These are phyloP conservation scores for Eonycteris spelaea DNA, from an alignment of 2,113 vertebrate species.

Conservation along the genomic window DNA sequence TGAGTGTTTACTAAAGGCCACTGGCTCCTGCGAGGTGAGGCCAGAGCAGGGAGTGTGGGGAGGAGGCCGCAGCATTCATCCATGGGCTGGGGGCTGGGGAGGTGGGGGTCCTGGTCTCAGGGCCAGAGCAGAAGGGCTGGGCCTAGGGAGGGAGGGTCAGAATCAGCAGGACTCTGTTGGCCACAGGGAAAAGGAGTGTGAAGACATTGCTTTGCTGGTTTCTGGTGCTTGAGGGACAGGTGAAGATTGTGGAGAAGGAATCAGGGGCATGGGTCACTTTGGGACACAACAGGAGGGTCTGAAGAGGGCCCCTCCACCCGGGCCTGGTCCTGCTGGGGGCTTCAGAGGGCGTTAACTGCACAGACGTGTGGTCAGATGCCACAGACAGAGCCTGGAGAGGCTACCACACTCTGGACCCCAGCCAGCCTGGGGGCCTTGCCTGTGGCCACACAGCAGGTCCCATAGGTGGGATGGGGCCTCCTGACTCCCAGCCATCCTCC, in stretches of 20 bases:
- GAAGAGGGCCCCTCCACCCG: not conserved
- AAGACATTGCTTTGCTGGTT: not conserved
- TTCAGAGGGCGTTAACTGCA: not conserved
- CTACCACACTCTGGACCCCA: no score
- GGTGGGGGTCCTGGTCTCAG: no score
- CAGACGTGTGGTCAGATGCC: not conserved
- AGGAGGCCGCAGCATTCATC: not conserved
- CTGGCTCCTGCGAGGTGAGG: not conserved
- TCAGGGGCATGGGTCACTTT: not conserved
- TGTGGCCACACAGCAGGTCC: not conserved
- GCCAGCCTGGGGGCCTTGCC: not conserved
- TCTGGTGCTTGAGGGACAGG: not conserved
- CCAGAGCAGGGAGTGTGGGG: not conserved
- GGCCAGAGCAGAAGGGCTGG: not conserved
- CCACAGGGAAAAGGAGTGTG: rapidly evolving
- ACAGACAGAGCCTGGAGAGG: not conserved
- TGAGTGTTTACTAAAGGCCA: not conserved
- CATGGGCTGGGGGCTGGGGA: not conserved
- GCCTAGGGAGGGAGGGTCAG: rapidly evolving
- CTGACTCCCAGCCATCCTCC: not conserved
- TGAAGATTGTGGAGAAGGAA: rapidly evolving
- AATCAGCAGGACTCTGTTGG: not conserved
- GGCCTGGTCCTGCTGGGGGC: not conserved
- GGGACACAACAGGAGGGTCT: not conserved
- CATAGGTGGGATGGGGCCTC: not conserved